Percentiles rank a stretch among this genome's conserved stretches.
These are phyloP conservation scores for Amblyteles armatorius DNA, from an alignment of 2,888 invertebrate genomes.

Conservation along the genomic window DNA sequence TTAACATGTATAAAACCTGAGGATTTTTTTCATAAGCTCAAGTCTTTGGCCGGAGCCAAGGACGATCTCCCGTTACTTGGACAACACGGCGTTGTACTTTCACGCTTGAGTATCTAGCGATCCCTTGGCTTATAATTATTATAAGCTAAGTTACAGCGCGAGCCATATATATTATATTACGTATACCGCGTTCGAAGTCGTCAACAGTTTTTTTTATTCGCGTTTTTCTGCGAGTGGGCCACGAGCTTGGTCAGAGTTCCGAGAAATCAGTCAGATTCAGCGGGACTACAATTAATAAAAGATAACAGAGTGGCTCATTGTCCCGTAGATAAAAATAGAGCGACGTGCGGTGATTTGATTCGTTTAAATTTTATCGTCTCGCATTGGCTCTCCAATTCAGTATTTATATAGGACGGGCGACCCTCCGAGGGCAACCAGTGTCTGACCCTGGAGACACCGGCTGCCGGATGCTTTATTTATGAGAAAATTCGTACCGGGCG, in stretches of 20 bases:
- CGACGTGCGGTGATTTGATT: background rate
- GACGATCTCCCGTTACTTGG: constrained; percentile 51
- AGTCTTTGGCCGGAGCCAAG: constrained; percentile 50
- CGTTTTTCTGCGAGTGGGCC: background rate
- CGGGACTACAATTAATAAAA: background rate
- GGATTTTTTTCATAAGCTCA: constrained; percentile 16
- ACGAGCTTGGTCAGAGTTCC: background rate
- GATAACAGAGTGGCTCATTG: background rate
- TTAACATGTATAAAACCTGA: background rate
- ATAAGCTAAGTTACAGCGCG: background rate
- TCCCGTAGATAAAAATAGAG: background rate
- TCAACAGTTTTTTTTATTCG: background rate
- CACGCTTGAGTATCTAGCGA: constrained; percentile 21
- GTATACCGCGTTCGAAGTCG: background rate
- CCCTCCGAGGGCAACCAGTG: constrained; percentile 20
- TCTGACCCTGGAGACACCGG: constrained; percentile 28
- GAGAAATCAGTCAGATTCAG: background rate
- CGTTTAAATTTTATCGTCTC: background rate
- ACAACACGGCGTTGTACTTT: constrained; percentile 39
- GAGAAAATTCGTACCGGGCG: constrained; percentile 9
- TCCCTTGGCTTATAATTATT: background rate
- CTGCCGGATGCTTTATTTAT: constrained; percentile 17
- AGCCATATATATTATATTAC: background rate
- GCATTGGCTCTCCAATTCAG: background rate
- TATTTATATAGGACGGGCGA: background rate